A percentile compares a stretch with the other conserved stretches of the same genome.
These are phyloP conservation scores for Saccopteryx leptura DNA, from an alignment of 2,113 vertebrate species.

Conservation along the genomic window DNA sequence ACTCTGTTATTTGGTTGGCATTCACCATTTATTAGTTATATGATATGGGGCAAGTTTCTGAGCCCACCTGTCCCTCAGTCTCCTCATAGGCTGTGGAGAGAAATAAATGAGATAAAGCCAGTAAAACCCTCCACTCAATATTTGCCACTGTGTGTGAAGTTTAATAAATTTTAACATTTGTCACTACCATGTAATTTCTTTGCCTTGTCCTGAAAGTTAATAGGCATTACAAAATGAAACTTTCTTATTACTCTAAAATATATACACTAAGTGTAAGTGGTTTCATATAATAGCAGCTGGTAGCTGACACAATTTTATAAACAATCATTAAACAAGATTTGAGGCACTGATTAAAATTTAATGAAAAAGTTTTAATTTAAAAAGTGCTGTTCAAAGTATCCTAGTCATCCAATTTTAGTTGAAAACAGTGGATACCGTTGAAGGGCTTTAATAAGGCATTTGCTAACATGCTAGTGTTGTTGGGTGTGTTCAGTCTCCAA, in stretches of 20 bases:
- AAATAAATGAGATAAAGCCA: slow-evolving; percentile 23
- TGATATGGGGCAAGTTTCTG: not conserved
- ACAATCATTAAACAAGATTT: slow-evolving; percentile 79
- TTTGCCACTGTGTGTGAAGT: not conserved
- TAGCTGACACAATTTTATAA: slow-evolving; percentile 76
- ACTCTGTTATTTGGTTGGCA: slow-evolving; percentile 64
- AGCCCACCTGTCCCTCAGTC: not conserved
- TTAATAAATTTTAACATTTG: not conserved
- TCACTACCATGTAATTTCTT: slow-evolving; percentile 67
- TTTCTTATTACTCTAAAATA: slow-evolving; percentile 82
- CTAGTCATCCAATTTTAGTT: not conserved
- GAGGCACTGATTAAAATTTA: slow-evolving; percentile 58
- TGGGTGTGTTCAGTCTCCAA: slow-evolving; percentile 21
- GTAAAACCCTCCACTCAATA: not conserved
- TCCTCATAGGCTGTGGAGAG: not conserved
- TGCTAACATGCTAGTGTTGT: not conserved
- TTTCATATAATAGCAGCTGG: slow-evolving; percentile 63
- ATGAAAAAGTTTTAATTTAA: slow-evolving; percentile 53
- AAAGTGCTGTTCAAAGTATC: not conserved
- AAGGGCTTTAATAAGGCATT: not conserved
- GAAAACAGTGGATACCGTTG: too few relatives aligned
- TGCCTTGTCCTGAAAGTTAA: slow-evolving; percentile 79
- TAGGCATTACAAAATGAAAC: slow-evolving; percentile 78
- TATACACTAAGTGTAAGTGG: slow-evolving; percentile 29
- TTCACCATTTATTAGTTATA: not conserved